Percentiles rank a stretch among this genome's conserved stretches.
Conservation (phyloP, 2,888 invertebrate genomes). For the Stenodera caucasica region DNA sequence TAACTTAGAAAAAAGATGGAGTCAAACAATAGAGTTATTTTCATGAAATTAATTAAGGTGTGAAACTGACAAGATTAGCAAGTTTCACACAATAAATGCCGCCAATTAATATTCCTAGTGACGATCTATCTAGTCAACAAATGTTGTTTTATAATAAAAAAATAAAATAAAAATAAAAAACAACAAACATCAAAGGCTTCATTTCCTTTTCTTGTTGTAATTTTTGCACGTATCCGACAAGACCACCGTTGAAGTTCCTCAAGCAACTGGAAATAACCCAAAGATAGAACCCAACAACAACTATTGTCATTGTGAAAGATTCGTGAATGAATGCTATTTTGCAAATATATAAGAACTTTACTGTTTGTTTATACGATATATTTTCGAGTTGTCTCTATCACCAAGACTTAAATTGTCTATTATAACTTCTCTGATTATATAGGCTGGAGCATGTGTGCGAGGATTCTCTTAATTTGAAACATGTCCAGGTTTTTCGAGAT, state of each 20-base stretch:
- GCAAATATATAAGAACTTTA: conserved; percentile 16
- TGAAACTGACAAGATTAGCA: neutral
- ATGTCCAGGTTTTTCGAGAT: conserved; percentile 14
- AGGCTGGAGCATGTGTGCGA: conserved; percentile 16
- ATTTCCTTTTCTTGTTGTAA: conserved; percentile 5
- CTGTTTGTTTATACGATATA: too few relatives aligned
- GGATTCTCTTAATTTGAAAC: conserved; percentile 23
- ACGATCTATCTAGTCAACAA: conserved; percentile 4
- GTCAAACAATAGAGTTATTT: neutral
- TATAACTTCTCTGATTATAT: conserved; percentile 11
- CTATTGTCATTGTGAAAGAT: conserved; percentile 8
- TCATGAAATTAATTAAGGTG: conserved; percentile 3
- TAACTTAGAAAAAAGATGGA: neutral
- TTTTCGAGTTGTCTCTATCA: conserved; percentile 6
- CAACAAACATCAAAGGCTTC: conserved; percentile 1
- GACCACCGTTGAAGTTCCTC: conserved; percentile 24
- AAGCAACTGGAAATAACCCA: conserved; percentile 14
- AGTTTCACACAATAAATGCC: neutral
- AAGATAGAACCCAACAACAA: conserved; percentile 15
- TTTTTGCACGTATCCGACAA: conserved; percentile 24
- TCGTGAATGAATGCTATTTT: conserved; percentile 28
- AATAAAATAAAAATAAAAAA: too few relatives aligned
- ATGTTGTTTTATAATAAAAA: neutral
- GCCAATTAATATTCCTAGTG: neutral
- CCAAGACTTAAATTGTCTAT: conserved; percentile 11